Base-by-base conservation (phyloP, 2,113 vertebrate species). In the Prunella himalayana region DNA sequence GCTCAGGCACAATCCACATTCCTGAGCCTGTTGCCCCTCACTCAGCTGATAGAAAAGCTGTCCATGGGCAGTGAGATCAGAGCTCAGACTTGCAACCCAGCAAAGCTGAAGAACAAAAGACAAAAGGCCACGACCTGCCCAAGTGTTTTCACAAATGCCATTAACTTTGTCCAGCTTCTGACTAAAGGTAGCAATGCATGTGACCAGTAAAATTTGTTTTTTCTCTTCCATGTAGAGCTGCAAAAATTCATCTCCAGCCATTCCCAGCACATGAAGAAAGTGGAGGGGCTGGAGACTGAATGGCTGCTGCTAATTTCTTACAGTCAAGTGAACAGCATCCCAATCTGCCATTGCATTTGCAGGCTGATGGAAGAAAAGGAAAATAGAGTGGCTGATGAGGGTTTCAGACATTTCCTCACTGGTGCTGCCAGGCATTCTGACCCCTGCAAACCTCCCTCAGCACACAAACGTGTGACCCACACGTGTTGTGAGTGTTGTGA, bases 61-160 rank as follows among this genome's bases (percentile, higher is more conserved):
- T 7, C 16, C 1, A 1, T 20, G 7, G 15, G 8, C 35, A 59
- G 5, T 1, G 12, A 81, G 72, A 15, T 65, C 0, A 1, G 37
- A 51, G 41, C 70, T 87, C 61, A 69, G 75, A 56, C 9, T 57
- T 45, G 15, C 0, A 76, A 76, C 25, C 60, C 49, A 75, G 19
- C 13, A 17, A 35, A 31, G 22, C 41, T 45, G 5, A 82, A 42
- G 12, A 5, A 65, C 23, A n/a, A 21, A 82, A 76, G 33, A 51
- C 23, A 88, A 24, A 13, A 31, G 54, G 45, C 13, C 82, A 77
- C 0, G 5, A 28, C 13, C 42, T 59, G 63, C 19, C 14, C 8
- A 73, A 42, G 19, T 1, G 1, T 31, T 57, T 22, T 17, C 27
- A 61, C 21, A 63, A 85, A 44, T 18, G 13, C 15, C 15, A 8